Percentiles rank a stretch among this genome's conserved stretches.
Evolutionary conservation across 2,888 invertebrate genomes (phyloP).

Genomic region (Drosophila affinis): DNA sequence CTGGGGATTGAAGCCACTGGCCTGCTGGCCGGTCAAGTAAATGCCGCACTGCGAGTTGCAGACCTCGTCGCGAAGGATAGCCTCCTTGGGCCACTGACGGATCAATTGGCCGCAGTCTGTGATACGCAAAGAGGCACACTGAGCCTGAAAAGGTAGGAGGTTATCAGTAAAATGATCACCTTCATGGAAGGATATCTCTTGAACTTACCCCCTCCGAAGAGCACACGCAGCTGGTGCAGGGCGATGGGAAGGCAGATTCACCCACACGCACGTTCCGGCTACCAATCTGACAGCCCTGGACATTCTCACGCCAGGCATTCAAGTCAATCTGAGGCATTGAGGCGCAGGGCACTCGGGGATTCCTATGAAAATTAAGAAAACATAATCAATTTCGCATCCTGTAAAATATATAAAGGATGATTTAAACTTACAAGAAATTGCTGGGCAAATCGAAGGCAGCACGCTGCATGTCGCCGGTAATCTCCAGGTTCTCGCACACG

Average conservation of each 20-base stretch:
- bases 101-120: conserved; percentile 93
- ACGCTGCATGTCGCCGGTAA: conserved; percentile 92
- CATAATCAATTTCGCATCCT: not conserved
- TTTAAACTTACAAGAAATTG: conserved; percentile 89
- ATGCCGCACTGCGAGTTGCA: conserved; percentile 96
- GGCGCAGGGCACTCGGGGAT: conserved; percentile 93
- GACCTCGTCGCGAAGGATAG: conserved; percentile 92
- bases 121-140: conserved; percentile 94
- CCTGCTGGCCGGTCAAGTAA: conserved; percentile 85
- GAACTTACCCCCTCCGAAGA: conserved; percentile 91
- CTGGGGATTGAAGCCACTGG: conserved; percentile 77
- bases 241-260: conserved; percentile 93
- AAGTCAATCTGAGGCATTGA: conserved; percentile 92
- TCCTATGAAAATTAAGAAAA: conserved; percentile 84
- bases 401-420: not conserved
- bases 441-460: conserved; percentile 95
- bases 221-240: conserved; percentile 95
- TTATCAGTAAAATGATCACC: not conserved
- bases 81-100: conserved; percentile 92
- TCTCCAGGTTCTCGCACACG: conserved; percentile 95
- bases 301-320: conserved; percentile 92
- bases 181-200: not conserved
- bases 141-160: conserved; percentile 86
- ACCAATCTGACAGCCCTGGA: conserved; percentile 92
- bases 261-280: conserved; percentile 91